Conservation (phyloP, 64 coral and sea anemone genomes). For the Actinia tenebrosa region DNA sequence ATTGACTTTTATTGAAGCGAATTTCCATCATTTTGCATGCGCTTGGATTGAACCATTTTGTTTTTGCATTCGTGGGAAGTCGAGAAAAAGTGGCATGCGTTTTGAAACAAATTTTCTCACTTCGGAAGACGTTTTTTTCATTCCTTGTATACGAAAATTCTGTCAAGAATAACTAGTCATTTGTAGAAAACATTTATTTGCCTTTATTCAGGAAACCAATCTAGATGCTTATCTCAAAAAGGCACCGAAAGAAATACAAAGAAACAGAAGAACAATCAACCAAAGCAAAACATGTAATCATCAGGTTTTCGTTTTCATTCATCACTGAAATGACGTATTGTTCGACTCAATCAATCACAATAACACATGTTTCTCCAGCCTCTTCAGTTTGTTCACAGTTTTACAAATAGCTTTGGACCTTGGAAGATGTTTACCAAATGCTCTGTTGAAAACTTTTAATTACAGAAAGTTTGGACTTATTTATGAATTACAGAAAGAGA, state of each 20-base stretch:
- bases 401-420: neutral
- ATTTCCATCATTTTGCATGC: neutral
- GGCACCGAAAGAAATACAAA: constrained; percentile 17
- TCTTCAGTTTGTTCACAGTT: neutral
- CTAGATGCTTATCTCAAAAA: constrained; percentile 7
- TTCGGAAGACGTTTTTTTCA: neutral
- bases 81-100: neutral
- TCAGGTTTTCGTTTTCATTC: neutral
- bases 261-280: neutral
- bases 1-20: neutral
- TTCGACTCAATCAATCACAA: neutral
- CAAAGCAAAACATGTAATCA: neutral
- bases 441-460: neutral
- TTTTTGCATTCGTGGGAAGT: neutral
- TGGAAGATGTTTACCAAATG: constrained; percentile 3
- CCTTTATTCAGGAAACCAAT: constrained; percentile 19
- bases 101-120: neutral
- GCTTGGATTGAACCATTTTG: neutral
- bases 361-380: neutral
- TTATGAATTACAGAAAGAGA: neutral
- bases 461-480: neutral
- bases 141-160: neutral
- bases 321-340: constrained; percentile 15
- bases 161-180: neutral
- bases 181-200: neutral